These are phyloP conservation scores for Agrotis clavis DNA, from an alignment of 2,888 invertebrate genomes.

Conservation along the genomic window DNA sequence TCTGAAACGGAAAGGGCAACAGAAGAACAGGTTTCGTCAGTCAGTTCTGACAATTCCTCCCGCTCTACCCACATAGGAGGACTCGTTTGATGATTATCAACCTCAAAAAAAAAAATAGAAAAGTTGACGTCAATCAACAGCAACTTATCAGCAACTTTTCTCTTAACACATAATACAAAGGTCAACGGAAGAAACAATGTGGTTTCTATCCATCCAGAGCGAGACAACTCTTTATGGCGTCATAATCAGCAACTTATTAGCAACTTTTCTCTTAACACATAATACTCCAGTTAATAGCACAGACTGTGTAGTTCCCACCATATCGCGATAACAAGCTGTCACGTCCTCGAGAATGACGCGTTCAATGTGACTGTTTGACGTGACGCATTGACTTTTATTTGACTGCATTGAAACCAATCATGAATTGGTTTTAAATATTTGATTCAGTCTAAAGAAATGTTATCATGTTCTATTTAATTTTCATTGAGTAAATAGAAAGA, in stretches of 20 bases:
- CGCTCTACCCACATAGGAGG: too few relatives aligned
- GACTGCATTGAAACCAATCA: slow-evolving; percentile 26
- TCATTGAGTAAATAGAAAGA: too few relatives aligned
- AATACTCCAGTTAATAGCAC: slow-evolving; percentile 6
- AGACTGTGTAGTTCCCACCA: slow-evolving; percentile 12
- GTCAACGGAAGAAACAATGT: too few relatives aligned
- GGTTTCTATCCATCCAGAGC: too few relatives aligned
- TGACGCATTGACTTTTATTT: slow-evolving; percentile 42
- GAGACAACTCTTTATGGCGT: too few relatives aligned
- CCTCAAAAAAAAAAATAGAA: too few relatives aligned
- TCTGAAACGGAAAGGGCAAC: too few relatives aligned
- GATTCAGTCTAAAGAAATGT: too few relatives aligned
- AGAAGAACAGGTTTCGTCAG: too few relatives aligned
- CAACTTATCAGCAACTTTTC: background rate
- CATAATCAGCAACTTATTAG: background rate
- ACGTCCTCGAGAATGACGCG: slow-evolving; percentile 27
- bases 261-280: background rate
- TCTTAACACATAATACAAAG: slow-evolving; percentile 22
- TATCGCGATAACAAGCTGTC: slow-evolving; percentile 51
- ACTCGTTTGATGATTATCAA: too few relatives aligned
- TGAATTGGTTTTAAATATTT: background rate
- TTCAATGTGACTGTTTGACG: slow-evolving; percentile 31
- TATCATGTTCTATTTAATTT: too few relatives aligned
- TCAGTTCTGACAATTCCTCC: too few relatives aligned
- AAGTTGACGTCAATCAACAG: background rate